A percentile compares a stretch with the other conserved stretches of the same genome.
phyloP scores from a whole-genome alignment of 2,888 invertebrate genomes.

The Caenorhabditis imperialis region DNA sequence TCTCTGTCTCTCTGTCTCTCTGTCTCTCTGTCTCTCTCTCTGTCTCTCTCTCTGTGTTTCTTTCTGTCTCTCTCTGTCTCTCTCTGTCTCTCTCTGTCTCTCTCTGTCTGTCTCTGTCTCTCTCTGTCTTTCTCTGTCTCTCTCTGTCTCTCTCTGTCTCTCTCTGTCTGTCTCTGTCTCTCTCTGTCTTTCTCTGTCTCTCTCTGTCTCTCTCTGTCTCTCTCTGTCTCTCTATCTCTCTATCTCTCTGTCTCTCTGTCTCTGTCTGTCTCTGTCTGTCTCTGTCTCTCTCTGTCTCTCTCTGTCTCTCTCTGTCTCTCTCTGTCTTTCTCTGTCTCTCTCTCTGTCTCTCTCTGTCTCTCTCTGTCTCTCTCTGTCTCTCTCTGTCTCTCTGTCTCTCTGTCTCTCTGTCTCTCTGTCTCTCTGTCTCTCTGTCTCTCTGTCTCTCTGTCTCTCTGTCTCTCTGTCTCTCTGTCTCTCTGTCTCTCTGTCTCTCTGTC shows the following conservation, averaged over 20 bases:
- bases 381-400: conserved; percentile 3
- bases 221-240: background rate
- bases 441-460: conserved; percentile 1
- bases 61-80: no score
- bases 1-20: conserved; percentile 4
- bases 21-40: conserved; percentile 1
- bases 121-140: background rate
- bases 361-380: conserved; percentile 3
- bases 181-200: background rate
- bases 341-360: conserved; percentile 3
- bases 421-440: no score
- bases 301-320: no score
- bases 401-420: background rate
- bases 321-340: background rate
- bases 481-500: background rate
- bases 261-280: no score
- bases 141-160: conserved; percentile 4
- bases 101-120: conserved; percentile 2
- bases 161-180: conserved; percentile 5
- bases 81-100: conserved; percentile 3
- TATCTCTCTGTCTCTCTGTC: conserved; percentile 1
- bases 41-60: conserved; percentile 1
- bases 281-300: background rate
- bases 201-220: conserved; percentile 4
- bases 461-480: background rate